Conservation (phyloP, 35 echinoderm and acorn worm species). For the Patiria miniata region DNA sequence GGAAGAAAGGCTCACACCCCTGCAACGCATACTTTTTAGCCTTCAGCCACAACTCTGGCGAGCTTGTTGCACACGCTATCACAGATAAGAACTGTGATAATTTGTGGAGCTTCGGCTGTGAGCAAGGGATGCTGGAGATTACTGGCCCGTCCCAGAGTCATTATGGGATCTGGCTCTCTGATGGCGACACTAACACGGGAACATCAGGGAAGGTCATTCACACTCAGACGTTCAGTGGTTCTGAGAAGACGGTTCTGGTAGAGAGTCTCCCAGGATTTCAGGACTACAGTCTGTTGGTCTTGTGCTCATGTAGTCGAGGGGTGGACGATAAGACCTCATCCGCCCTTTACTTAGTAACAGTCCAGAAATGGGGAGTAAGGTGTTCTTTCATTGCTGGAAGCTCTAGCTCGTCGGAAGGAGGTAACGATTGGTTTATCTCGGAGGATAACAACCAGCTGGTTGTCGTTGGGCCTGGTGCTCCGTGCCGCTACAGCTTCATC, state of each 20-base stretch:
- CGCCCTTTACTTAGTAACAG: constrained; percentile 71
- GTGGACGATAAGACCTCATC: constrained; percentile 73
- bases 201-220: constrained; percentile 60
- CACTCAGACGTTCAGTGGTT: constrained; percentile 61
- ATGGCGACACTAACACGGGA: constrained; percentile 15
- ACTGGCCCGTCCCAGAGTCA: constrained; percentile 63
- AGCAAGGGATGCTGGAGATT: constrained; percentile 32
- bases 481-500: constrained; percentile 68
- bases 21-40: constrained; percentile 56
- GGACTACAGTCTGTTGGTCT: constrained; percentile 51
- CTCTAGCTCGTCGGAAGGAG: constrained; percentile 32
- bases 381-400: constrained; percentile 61
- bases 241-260: constrained; percentile 48
- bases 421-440: constrained; percentile 72
- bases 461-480: constrained; percentile 62
- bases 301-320: constrained; percentile 73
- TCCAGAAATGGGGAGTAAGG: constrained; percentile 42
- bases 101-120: constrained; percentile 36
- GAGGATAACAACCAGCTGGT: constrained; percentile 37
- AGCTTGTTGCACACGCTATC: background rate
- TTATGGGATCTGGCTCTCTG: constrained; percentile 47
- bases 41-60: background rate
- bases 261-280: constrained; percentile 8
- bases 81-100: constrained; percentile 25
- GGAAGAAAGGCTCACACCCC: constrained; percentile 24